Evolutionary conservation across 2,888 invertebrate genomes (phyloP).

Genomic region (Isotomurus palustris): DNA sequence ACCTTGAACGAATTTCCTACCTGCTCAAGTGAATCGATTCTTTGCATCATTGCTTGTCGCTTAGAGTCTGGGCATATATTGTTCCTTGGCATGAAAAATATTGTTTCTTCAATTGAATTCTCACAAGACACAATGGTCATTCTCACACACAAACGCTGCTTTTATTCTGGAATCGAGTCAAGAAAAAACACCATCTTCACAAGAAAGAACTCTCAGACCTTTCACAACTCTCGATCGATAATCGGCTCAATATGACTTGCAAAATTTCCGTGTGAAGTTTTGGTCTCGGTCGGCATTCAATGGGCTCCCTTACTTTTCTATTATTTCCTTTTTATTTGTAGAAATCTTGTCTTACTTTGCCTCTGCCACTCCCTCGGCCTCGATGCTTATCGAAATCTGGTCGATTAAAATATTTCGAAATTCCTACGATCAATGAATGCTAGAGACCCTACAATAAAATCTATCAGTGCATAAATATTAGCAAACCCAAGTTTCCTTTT

Average conservation of each 20-base stretch:
- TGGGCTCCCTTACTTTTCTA: no score
- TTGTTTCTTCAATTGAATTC: slow-evolving; percentile 8
- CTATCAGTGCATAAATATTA: no score
- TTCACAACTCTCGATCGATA: slow-evolving; percentile 18
- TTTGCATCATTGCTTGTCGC: neutral
- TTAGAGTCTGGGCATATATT: neutral
- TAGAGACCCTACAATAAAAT: no score
- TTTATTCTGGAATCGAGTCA: slow-evolving; percentile 5
- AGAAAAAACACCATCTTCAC: neutral
- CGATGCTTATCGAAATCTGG: no score
- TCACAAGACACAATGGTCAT: slow-evolving; percentile 1
- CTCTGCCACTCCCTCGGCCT: no score
- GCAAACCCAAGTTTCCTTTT: no score
- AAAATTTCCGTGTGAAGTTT: slow-evolving; percentile 16
- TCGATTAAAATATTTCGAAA: no score
- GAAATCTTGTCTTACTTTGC: no score
- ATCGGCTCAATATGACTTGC: slow-evolving; percentile 32
- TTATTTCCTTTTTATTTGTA: no score
- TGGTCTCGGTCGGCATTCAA: no score
- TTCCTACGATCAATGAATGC: no score
- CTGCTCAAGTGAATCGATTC: neutral
- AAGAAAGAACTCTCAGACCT: neutral
- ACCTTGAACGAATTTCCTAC: neutral
- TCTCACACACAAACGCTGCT: slow-evolving; percentile 2
- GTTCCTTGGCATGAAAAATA: slow-evolving; percentile 1